Evolutionary conservation across 1,140 invertebrate genomes (phyloP).

Genomic region (Orius laevigatus): DNA sequence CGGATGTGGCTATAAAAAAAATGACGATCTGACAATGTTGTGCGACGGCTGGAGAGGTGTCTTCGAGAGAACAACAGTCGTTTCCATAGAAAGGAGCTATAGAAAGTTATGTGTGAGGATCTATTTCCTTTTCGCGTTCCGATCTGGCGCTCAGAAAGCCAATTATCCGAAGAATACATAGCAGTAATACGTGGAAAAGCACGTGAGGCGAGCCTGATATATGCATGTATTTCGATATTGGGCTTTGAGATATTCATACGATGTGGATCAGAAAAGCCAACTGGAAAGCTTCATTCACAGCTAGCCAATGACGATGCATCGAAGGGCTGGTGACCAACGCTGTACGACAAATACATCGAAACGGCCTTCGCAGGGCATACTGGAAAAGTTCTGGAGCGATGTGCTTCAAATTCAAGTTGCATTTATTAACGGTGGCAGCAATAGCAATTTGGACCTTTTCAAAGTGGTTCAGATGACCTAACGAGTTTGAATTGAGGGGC

Average conservation of each 20-base stretch:
- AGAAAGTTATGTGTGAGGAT: slow-evolving; percentile 54
- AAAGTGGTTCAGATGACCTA: slow-evolving; percentile 4
- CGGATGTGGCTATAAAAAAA: slow-evolving; percentile 29
- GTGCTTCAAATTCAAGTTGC: slow-evolving; percentile 5
- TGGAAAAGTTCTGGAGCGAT: slow-evolving; percentile 32
- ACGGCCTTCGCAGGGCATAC: slow-evolving; percentile 29
- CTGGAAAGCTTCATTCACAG: no score
- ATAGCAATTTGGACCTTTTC: slow-evolving; percentile 18
- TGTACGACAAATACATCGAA: slow-evolving; percentile 35
- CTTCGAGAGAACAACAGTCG: slow-evolving; percentile 47
- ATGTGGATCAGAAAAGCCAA: no score
- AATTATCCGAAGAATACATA: slow-evolving; percentile 18
- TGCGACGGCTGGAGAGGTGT: slow-evolving; percentile 40
- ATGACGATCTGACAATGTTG: slow-evolving; percentile 35
- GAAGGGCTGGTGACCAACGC: slow-evolving; percentile 32
- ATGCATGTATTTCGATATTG: no score
- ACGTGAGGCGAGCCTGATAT: no score
- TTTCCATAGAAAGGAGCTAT: slow-evolving; percentile 53
- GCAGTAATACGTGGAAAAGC: slow-evolving; percentile 23
- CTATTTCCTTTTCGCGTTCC: slow-evolving; percentile 44
- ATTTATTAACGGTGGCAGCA: slow-evolving; percentile 17
- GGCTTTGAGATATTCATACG: no score
- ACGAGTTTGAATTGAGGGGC: no score
- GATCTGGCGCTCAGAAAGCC: slow-evolving; percentile 26
- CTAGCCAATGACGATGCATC: no score